Evolutionary conservation across 2,888 invertebrate species (phyloP), one percentile per base, ranked within the genome.

Genomic region (Brachyopa scutellaris): DNA sequence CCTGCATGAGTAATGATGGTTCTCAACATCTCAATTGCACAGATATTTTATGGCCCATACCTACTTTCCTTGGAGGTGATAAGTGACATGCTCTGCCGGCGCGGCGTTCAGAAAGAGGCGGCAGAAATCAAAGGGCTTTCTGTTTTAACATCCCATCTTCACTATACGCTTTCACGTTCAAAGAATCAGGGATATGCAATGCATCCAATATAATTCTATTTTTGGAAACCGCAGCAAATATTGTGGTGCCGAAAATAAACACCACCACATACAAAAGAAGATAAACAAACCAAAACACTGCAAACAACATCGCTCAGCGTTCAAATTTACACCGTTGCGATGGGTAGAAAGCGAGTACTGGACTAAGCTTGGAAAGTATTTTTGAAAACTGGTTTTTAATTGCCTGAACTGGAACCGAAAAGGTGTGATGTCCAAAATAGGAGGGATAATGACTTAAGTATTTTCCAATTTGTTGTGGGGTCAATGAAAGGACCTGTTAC

Each of bases 161-260:
- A 13, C 38, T 36, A 29, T 31, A n/a, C 29, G 13, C 45, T 17
- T 29, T 31, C 13, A 31, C 42, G 19, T 21, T 47, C 62, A 31
- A 55, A 31, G 42, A 55, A 40, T 42, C 42, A 53, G 53, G 51
- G 55, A 67, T 53, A 42, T 67, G 53, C 53, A 40, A 36, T 55
- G 55, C 53, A 67, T 67, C 53, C 11, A 40, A 55, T n/a, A 26
- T 53, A 45, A 42, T 53, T 67, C 53, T 53, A 53, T 67, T 55
- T 67, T 42, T n/a, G 19, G 53, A 67, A 53, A 42, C 31, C 29
- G 42, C 13, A 67, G 66, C 66, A 51, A 53, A 67, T 53, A 67
- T 67, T 67, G 66, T 42, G 51, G 42, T 49, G 77, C 69, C 62
- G 69, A 55, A 61, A 69, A 62, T 77, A 69, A 77, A 77, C 61